Base-by-base conservation (phyloP, 2,888 invertebrate species). In the Latrodectus hesperus region DNA sequence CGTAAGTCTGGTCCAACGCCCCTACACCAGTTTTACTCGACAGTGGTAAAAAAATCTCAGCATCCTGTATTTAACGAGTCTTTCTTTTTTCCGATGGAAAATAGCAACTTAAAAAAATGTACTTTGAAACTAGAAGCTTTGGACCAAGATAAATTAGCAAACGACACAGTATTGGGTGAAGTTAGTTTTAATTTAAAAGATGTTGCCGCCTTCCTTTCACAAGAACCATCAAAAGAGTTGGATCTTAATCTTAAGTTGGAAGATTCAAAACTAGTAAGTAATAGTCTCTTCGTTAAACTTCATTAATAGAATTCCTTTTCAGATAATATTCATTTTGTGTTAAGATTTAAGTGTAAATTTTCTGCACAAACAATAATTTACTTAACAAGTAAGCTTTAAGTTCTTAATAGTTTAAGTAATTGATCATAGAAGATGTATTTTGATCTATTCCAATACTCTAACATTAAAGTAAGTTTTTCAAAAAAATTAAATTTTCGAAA, bases 11-110 rank as follows among this genome's bases (percentile, higher is more conserved):
- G 65, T n/a, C 60, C 73, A 0, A 17, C 12, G 2, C 78, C 87
- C 1, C 38, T 88, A 3, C 64, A 70, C 52, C 22, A 83, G 53
- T 88, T 88, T 38, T 10, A 70, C 22, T 74, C 87, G 9, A 74
- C 77, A 38, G 55, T 79, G 0, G 77, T 64, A 12, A 88, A 83
- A 26, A 88, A 83, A 60, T 70, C 68, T 51, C 87, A 83, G 22
- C 77, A 88, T 60, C 87, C 87, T 14, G 74, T 88, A 10, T 88
- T 60, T 64, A 88, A 88, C 38, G 87, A 88, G 38, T 78, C 82
- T 0, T 88, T 83, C 53, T 82, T 83, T 70, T 82, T 88, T 26
- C 87, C 87, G 0, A 14, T 88, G 60, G 87, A 78, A 17, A 71
- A 82, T 9, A 74, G 67, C 22, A 51, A 60, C 16, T 9, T 88